A percentile compares a stretch with the other conserved stretches of the same genome.
These are phyloP conservation scores for Melanotaenia maccullochi DNA, from an alignment of 2,797 vertebrate species.

Conservation along the genomic window DNA sequence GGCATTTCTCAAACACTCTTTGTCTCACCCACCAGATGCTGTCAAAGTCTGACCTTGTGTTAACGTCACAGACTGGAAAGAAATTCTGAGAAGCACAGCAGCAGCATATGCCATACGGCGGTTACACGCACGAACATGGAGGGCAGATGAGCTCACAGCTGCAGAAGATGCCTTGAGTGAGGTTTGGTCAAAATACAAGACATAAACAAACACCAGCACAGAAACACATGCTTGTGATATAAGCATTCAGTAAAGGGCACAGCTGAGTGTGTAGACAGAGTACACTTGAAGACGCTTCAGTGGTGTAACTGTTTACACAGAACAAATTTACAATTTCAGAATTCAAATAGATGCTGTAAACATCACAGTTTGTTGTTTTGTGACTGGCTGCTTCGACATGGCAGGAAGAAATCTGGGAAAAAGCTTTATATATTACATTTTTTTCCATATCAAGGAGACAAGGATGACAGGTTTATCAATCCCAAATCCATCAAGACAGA, in stretches of 20 bases:
- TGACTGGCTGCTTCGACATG: slow-evolving; percentile 15
- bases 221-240: slow-evolving; percentile 49
- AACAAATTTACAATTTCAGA: slow-evolving; percentile 21
- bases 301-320: slow-evolving; percentile 19
- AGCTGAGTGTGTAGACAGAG: slow-evolving; percentile 30
- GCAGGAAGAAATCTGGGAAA: background rate
- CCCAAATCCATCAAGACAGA: slow-evolving; percentile 51
- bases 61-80: slow-evolving; percentile 66
- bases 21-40: slow-evolving; percentile 80
- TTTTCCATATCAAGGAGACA: slow-evolving; percentile 5
- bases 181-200: slow-evolving; percentile 52
- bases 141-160: slow-evolving; percentile 64
- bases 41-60: slow-evolving; percentile 78
- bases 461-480: slow-evolving; percentile 46
- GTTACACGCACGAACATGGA: slow-evolving; percentile 38
- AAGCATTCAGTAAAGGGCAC: slow-evolving; percentile 30
- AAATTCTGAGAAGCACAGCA: slow-evolving; percentile 49
- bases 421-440: slow-evolving; percentile 25
- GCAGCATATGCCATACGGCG: slow-evolving; percentile 58
- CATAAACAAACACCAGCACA: slow-evolving; percentile 63
- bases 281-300: slow-evolving; percentile 25
- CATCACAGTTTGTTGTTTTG: slow-evolving; percentile 21
- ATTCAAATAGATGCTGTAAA: slow-evolving; percentile 17
- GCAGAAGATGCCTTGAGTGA: slow-evolving; percentile 52
- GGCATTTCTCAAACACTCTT: slow-evolving; percentile 81